Evolutionary conservation across 2,113 vertebrate genomes (phyloP), one percentile per base, ranked within the genome.

Genomic region (Nothobranchius kuhntae): DNA sequence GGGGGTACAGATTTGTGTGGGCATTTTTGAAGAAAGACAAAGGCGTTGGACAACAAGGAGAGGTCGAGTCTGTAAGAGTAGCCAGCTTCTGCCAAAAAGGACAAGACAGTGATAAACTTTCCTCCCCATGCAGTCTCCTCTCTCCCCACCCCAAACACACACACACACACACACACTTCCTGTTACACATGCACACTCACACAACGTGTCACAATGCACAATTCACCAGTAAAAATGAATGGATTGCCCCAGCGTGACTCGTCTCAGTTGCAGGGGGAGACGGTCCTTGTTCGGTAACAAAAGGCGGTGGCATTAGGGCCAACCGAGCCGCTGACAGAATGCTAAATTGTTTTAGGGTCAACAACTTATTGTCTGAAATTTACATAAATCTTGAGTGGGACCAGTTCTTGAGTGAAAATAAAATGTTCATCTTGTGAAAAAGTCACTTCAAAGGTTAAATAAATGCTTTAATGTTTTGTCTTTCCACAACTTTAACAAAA

Each of bases 61-160:
- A 84, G 89, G 91, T 91, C 79, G 77, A 80, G 74, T 81, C 83
- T 75, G 90, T 89, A 91, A 91, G 92, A 92, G 90, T 92, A 86
- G 90, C 91, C 89, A 85, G 92, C 91, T 91, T 91, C 88, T 89
- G 91, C 92, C 93, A 92, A 91, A 91, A 90, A 82, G 86, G 92
- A 95, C 90, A 94, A 92, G 92, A 93, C 92, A 92, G 91, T 94
- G 93, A 95, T 94, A 94, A 96, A 96, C 94, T 95, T 95, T 93
- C 91, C 91, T 92, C 89, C 89, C 89, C 78, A 73, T 81, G 85
- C 84, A 85, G 86, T 92, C 90, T 91, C 91, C 88, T 91, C 91
- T 87, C 87, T 89, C 83, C 73, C 65, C 61, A 13, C 42, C 26
- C n/a, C 64, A 7, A 69, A 6, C 71, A 57, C 58, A 65, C 77